These are phyloP conservation scores for Dromiciops gliroides DNA, from an alignment of 2,113 vertebrate species.

Conservation along the genomic window DNA sequence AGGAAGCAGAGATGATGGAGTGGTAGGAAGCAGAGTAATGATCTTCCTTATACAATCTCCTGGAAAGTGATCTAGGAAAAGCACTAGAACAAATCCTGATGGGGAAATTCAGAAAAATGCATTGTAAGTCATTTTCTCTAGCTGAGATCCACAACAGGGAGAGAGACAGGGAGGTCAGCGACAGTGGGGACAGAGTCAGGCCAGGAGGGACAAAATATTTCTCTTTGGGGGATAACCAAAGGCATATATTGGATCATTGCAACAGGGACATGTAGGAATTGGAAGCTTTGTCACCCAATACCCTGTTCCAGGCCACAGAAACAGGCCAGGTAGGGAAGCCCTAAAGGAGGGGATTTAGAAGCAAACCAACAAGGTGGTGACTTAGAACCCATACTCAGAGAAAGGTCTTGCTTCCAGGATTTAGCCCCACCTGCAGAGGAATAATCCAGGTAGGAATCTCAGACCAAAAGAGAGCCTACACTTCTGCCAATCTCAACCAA, in stretches of 20 bases:
- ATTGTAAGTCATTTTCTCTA: not conserved
- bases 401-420: not conserved
- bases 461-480: not conserved
- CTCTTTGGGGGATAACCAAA: too few relatives aligned
- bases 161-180: not conserved
- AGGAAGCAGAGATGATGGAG: not conserved
- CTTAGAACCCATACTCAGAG: not conserved
- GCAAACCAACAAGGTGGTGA: not conserved
- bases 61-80: not conserved
- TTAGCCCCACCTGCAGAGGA: not conserved
- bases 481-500: not conserved
- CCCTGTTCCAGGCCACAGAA: not conserved
- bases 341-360: not conserved
- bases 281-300: not conserved
- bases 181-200: not conserved
- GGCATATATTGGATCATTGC: not conserved
- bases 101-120: not conserved
- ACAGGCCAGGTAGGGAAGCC: not conserved
- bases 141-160: not conserved
- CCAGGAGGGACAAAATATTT: not conserved
- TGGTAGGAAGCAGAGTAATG: not conserved
- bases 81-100: not conserved
- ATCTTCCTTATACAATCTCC: not conserved
- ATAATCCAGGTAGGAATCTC: not conserved
- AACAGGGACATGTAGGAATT: not conserved